phyloP scores from a whole-genome alignment of 2,888 invertebrate genomes.

The Torymus auratus region DNA sequence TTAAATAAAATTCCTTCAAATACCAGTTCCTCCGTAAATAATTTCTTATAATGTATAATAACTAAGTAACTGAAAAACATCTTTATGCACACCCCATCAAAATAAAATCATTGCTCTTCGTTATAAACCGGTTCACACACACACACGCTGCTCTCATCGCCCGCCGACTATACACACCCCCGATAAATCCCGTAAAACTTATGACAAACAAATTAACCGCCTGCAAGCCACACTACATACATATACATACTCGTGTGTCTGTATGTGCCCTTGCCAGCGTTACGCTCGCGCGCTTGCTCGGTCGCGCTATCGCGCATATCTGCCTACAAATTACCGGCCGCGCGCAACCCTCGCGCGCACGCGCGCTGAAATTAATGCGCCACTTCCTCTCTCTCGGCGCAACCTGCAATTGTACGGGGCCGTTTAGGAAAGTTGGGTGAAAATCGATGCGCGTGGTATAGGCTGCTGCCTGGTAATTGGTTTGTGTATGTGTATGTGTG shows the following conservation, averaged over 20 bases:
- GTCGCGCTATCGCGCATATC: conserved; percentile 70
- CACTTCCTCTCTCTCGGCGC: conserved; percentile 65
- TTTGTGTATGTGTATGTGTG: conserved; percentile 6
- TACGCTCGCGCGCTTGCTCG: no score
- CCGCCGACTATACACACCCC: neutral
- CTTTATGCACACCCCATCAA: no score
- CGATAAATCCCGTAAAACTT: conserved; percentile 68
- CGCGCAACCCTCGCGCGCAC: conserved; percentile 64
- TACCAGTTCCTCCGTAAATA: no score
- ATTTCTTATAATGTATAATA: no score
- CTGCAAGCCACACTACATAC: conserved; percentile 61
- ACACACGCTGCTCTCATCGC: no score
- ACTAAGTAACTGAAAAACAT: no score
- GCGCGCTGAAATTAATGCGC: conserved; percentile 70
- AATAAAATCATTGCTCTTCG: no score
- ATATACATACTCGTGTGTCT: conserved; percentile 53
- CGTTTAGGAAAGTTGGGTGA: conserved; percentile 43
- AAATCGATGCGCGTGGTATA: conserved; percentile 35
- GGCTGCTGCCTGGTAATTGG: conserved; percentile 30
- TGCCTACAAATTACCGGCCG: conserved; percentile 71
- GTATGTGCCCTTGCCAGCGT: no score
- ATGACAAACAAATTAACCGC: conserved; percentile 73
- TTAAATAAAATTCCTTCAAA: no score
- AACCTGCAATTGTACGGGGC: conserved; percentile 41
- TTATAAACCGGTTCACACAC: no score